Evolutionary conservation across 2,113 vertebrate genomes (phyloP).

Genomic region (Nyctereutes procyonoides): DNA sequence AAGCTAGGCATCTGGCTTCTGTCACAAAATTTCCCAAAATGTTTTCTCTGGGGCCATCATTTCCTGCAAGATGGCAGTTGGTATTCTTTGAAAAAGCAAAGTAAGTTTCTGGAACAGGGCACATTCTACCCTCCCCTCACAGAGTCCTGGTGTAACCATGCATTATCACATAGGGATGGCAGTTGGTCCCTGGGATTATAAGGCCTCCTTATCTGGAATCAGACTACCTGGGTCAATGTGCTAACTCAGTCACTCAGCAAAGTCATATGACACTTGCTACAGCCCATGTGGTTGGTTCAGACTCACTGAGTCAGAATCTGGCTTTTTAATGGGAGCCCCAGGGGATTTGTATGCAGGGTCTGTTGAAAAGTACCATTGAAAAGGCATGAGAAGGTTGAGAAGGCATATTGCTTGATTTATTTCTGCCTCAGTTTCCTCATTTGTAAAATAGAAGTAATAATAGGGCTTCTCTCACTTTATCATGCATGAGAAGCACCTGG

Average conservation of each 20-base stretch:
- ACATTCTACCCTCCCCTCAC: no score
- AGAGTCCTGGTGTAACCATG: not conserved
- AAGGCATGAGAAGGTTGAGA: not conserved
- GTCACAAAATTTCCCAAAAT: not conserved
- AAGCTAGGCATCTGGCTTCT: not conserved
- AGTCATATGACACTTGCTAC: not conserved
- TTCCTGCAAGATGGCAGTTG: not conserved
- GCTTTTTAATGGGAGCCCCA: not conserved
- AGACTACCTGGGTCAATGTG: not conserved
- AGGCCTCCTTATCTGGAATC: not conserved
- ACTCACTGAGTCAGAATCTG: not conserved
- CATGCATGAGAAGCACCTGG: not conserved
- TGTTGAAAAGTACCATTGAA: not conserved
- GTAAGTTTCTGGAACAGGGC: not conserved
- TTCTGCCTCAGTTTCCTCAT: not conserved
- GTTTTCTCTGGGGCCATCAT: not conserved
- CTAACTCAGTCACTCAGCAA: not conserved
- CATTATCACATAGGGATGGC: not conserved
- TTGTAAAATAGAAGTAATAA: not conserved
- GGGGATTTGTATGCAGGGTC: not conserved
- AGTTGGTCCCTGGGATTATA: not conserved
- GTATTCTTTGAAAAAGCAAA: not conserved
- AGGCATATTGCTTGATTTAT: not conserved
- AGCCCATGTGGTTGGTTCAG: not conserved
- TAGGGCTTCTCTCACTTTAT: not conserved